Percentiles rank a stretch among this genome's conserved stretches.
Evolutionary conservation across 1,140 invertebrate species (phyloP).

Genomic region (Yoshiicerus persimilis): DNA sequence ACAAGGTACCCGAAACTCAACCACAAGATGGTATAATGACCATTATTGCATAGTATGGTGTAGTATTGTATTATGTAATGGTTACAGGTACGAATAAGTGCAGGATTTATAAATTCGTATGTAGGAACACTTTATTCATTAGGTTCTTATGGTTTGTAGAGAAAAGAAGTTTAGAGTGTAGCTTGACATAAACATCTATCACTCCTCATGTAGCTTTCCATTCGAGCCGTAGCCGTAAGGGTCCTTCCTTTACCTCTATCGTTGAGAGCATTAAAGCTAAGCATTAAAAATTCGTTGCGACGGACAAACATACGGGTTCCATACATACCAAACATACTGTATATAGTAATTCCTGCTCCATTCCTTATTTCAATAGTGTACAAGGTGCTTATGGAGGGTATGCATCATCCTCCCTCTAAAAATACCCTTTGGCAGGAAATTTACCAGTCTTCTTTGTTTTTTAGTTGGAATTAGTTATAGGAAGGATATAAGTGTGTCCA

Average conservation of each 20-base stretch:
- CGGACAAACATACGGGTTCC: not conserved
- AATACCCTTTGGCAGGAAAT: not conserved
- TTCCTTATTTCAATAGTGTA: not conserved
- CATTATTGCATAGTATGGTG: not conserved
- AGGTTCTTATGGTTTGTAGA: not conserved
- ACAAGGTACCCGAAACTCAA: not conserved
- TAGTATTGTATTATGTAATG: not conserved
- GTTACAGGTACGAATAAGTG: not conserved
- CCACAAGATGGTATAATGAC: no score
- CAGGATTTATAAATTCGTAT: not conserved
- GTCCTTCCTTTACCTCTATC: slow-evolving; percentile 8
- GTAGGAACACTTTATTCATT: not conserved
- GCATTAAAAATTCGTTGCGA: not conserved
- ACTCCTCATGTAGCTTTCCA: slow-evolving; percentile 36
- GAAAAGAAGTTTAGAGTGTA: slow-evolving; percentile 13
- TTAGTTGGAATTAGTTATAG: not conserved
- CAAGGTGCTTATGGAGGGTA: not conserved
- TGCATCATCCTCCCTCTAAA: slow-evolving; percentile 9
- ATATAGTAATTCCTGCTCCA: not conserved
- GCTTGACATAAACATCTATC: slow-evolving; percentile 44
- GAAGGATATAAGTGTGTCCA: not conserved
- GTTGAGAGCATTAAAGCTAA: not conserved
- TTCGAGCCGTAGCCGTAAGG: slow-evolving; percentile 33
- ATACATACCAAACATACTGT: not conserved
- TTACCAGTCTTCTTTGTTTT: not conserved